These are phyloP conservation scores for Phania funesta DNA, from an alignment of 2,888 invertebrate genomes.

Conservation along the genomic window DNA sequence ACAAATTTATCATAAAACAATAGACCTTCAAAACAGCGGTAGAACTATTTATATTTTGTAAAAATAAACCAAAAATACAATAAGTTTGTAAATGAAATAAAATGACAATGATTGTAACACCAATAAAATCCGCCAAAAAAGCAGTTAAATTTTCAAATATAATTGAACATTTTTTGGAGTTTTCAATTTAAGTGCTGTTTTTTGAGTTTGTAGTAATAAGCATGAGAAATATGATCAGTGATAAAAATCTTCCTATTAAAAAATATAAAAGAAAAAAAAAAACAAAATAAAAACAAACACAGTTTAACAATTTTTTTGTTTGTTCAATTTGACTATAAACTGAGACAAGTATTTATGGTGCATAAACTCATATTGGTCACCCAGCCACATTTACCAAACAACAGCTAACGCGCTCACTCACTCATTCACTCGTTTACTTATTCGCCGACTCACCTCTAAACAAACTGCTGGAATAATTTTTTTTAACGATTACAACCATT, in stretches of 20 bases:
- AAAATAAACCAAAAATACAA: conserved; percentile 17
- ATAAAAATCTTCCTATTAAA: conserved; percentile 68
- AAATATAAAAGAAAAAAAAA: conserved; percentile 40
- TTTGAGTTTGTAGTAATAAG: conserved; percentile 42
- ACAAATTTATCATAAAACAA: conserved; percentile 51
- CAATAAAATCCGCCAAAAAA: neutral
- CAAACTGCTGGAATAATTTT: conserved; percentile 19
- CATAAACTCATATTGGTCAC: conserved; percentile 44
- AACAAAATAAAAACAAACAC: conserved; percentile 21
- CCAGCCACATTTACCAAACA: conserved; percentile 20
- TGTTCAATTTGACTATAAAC: neutral
- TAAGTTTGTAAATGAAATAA: conserved; percentile 30
- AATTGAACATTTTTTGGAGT: conserved; percentile 9
- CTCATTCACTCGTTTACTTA: conserved; percentile 20
- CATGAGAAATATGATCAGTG: conserved; percentile 68
- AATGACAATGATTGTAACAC: conserved; percentile 28
- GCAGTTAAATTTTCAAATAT: conserved; percentile 1
- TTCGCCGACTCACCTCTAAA: neutral
- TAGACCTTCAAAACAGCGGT: conserved; percentile 53
- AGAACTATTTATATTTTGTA: conserved; percentile 35
- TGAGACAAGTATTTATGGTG: conserved; percentile 47
- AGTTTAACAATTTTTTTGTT: conserved; percentile 36
- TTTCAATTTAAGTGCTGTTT: neutral
- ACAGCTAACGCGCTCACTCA: too few species aligned
- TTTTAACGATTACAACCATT: conserved; percentile 40